These are phyloP conservation scores for Bombus haemorrhoidalis DNA, from an alignment of 1,140 invertebrate genomes.

Conservation along the genomic window DNA sequence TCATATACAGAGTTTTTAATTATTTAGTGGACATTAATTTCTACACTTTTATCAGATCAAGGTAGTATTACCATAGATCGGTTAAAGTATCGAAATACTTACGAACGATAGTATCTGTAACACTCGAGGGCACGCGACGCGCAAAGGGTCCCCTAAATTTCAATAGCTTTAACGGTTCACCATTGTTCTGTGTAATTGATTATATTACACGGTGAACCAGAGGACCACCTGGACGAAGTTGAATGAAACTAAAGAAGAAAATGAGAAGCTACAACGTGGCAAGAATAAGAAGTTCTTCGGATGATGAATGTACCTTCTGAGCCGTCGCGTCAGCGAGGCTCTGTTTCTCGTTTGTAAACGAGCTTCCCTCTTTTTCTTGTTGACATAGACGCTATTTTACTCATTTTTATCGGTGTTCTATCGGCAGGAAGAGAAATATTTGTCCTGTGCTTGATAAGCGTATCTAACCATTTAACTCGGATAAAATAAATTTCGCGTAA, in stretches of 20 bases:
- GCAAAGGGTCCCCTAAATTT: constrained; percentile 26
- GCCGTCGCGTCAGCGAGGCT: constrained; percentile 68
- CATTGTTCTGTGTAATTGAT: constrained; percentile 54
- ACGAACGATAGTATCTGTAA: not conserved
- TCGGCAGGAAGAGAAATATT: constrained; percentile 24
- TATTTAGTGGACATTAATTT: too few species aligned
- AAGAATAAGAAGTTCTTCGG: constrained; percentile 67
- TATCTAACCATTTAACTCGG: not conserved
- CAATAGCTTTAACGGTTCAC: not conserved
- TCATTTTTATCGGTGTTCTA: constrained; percentile 38
- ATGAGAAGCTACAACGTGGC: constrained; percentile 1
- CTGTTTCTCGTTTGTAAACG: constrained; percentile 77
- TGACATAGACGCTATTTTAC: constrained; percentile 44
- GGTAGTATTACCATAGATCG: too few species aligned
- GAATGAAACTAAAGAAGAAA: constrained; percentile 33
- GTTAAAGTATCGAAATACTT: not conserved
- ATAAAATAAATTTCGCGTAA: not conserved
- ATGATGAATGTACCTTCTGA: constrained; percentile 73
- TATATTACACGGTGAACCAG: constrained; percentile 44
- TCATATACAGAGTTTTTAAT: too few species aligned
- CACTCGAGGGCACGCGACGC: not conserved
- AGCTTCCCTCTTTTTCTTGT: constrained; percentile 44
- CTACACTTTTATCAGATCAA: too few species aligned
- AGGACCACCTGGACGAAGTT: constrained; percentile 21
- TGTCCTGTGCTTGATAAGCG: not conserved